Base-by-base conservation (phyloP, 2,797 vertebrate species). In the Karalla daura region DNA sequence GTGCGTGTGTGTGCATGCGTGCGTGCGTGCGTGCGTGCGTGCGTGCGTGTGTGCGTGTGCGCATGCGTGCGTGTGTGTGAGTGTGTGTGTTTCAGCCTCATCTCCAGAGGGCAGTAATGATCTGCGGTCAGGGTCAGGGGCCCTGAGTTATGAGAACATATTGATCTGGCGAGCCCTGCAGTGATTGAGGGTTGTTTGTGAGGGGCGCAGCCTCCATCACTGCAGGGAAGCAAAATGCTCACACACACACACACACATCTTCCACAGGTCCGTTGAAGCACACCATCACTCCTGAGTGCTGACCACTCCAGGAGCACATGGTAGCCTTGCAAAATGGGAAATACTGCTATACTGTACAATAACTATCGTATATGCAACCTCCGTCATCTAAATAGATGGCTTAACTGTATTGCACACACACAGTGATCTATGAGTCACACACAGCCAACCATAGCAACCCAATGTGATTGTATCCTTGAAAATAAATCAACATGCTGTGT, bases 101-200 rank as follows among this genome's bases (percentile, higher is more conserved):
- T 79, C 77, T 64, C 76, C 71, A 25, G 72, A 46, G 64, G 74
- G 24, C 49, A 62, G 23, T 77, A 82, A 80, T 77, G 80, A 81
- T 69, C 55, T 43, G 70, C 6, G 27, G 59, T 71, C 77, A 58
- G 75, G 81, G 73, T 84, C 70, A 63, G 68, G 14, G 65, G 32
- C 49, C 51, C 53, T 67, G 74, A 83, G 70, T 70, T 83, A 80
- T 76, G 76, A 63, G 72, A 47, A 61, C 6, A 7, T 76, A 87
- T 87, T 50, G 85, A 87, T 87, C 77, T 63, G 37, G 33, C 1
- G 21, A 51, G 74, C 36, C 53, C 33, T 23, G 63, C 58, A 33
- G 54, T 77, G 83, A 87, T 61, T 65, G 78, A 74, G 62, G 37
- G 72, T 68, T 70, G 72, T 71, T 80, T 70, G 70, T 80, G 63